Percentiles rank a stretch among this genome's conserved stretches.
phyloP scores from a whole-genome alignment of 2,797 vertebrate species.

The Sciurus carolinensis region DNA sequence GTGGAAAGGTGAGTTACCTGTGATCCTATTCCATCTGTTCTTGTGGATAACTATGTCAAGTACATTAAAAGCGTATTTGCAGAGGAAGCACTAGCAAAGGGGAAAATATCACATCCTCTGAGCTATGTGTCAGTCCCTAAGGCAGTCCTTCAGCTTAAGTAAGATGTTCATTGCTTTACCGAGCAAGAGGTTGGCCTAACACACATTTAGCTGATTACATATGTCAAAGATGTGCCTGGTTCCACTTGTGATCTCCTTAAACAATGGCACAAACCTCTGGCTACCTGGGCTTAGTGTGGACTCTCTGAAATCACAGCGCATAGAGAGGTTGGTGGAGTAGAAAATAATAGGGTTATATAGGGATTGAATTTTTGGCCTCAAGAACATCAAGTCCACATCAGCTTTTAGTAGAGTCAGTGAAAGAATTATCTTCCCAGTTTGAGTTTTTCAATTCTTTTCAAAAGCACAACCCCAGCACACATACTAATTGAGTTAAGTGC shows the following conservation, averaged over 20 bases:
- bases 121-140: not conserved
- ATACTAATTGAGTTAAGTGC: not conserved
- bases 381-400: not conserved
- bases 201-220: not conserved
- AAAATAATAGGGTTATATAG: not conserved
- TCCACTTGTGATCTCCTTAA: not conserved
- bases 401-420: not conserved
- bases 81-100: not conserved
- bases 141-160: not conserved
- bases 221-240: not conserved
- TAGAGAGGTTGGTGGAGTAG: not conserved
- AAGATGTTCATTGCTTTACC: slow-evolving; percentile 37
- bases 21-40: slow-evolving; percentile 43
- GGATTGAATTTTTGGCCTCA: not conserved
- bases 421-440: not conserved
- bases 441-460: not conserved
- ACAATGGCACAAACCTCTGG: not conserved
- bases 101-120: not conserved
- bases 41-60: slow-evolving; percentile 33
- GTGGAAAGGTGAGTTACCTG: not conserved
- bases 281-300: not conserved
- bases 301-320: not conserved
- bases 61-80: slow-evolving; percentile 55
- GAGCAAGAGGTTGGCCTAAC: not conserved
- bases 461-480: not conserved